Evolutionary conservation across 2,113 vertebrate species (phyloP).

Genomic region (Pseudopipra pipra): DNA sequence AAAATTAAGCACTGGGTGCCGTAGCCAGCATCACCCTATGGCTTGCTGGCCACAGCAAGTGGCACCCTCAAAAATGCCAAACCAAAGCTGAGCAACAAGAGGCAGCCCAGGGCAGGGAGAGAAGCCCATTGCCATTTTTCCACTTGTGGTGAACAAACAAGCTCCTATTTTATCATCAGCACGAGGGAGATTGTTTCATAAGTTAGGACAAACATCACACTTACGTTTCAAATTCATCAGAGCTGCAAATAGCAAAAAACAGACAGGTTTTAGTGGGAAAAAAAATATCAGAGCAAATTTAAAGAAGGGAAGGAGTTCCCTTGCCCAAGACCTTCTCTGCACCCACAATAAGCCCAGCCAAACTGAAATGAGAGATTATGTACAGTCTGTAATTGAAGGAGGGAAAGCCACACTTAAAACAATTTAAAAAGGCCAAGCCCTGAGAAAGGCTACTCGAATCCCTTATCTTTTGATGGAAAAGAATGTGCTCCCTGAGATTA

Average conservation of each 20-base stretch:
- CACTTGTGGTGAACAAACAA: background rate
- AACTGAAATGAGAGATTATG: conserved; percentile 48
- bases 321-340: background rate
- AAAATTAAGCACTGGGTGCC: background rate
- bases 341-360: conserved; percentile 23
- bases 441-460: conserved; percentile 62
- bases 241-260: background rate
- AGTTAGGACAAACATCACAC: background rate
- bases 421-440: conserved; percentile 56
- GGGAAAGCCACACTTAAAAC: conserved; percentile 44
- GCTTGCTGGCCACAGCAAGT: background rate
- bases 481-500: conserved; percentile 90
- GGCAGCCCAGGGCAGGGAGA: background rate
- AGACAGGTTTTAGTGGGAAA: background rate
- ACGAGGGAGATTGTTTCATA: background rate
- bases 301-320: background rate
- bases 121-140: background rate
- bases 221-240: background rate
- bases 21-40: rapidly evolving
- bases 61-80: background rate
- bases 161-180: background rate
- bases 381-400: conserved; percentile 17
- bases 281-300: background rate
- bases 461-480: conserved; percentile 92
- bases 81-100: background rate